Evolutionary conservation across 2,797 vertebrate species (phyloP).

Genomic region (Callimico goeldii): DNA sequence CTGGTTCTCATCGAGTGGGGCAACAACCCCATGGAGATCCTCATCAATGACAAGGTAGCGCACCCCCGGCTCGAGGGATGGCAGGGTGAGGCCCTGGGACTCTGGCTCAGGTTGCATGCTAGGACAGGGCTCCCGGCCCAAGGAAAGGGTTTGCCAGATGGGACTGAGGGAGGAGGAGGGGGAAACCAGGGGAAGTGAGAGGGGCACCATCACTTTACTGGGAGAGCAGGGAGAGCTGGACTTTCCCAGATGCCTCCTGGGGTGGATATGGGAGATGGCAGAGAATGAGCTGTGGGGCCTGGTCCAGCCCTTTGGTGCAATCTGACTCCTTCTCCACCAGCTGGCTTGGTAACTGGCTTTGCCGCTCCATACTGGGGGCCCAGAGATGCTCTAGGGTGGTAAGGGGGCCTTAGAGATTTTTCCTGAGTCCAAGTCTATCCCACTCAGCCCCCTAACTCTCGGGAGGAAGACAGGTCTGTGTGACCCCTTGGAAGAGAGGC

Average conservation of each 20-base stretch:
- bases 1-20: slow-evolving; percentile 98
- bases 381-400: neutral
- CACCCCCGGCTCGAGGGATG: fast-evolving
- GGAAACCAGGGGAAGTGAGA: neutral
- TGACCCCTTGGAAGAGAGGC: neutral
- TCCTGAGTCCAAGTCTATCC: neutral
- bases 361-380: neutral
- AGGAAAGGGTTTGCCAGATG: neutral
- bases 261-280: too few relatives aligned
- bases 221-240: neutral
- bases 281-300: neutral
- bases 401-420: neutral
- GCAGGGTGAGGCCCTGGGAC: fast-evolving
- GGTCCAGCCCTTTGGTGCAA: neutral
- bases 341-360: neutral
- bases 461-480: neutral
- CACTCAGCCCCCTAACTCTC: neutral
- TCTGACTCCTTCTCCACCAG: neutral
- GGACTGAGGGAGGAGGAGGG: neutral
- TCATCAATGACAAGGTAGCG: slow-evolving; percentile 98
- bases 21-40: slow-evolving; percentile 98
- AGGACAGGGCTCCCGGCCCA: neutral
- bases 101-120: fast-evolving
- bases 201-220: too few relatives aligned
- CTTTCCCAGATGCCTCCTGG: neutral